Evolutionary conservation across 2,113 vertebrate species (phyloP), one percentile per base, ranked within the genome.

Genomic region (Mugil cephalus): DNA sequence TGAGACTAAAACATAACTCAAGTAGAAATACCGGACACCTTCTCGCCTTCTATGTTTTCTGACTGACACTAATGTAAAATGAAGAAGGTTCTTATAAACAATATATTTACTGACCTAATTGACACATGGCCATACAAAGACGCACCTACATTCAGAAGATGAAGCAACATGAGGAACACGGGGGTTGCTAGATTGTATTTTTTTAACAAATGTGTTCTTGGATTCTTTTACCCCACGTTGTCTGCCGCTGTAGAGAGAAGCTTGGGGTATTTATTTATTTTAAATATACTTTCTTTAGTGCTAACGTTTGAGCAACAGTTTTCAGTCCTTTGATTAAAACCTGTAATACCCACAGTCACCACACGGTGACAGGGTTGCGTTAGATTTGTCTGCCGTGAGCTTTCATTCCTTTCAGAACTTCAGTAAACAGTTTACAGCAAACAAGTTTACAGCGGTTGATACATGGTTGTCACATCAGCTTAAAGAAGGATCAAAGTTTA

Each of bases 341-440:
- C 6, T 87, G 62, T 10, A 61, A 21, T 81, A 8, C 61, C 55
- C 18, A n/a, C 4, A 62, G n/a, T 40, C 2, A 56, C 83, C 87
- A 87, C 84, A 53, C 34, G 79, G 40, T 54, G 84, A 73, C 24
- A 78, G 56, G 67, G 17, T 65, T 65, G 72, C n/a, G 35, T 36
- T 54, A 58, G 30, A 54, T 50, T 67, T 2, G 8, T 13, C 18
- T 18, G 9, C 11, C 2, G 19, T 19, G 14, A 38, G 11, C 43
- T 63, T 50, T 56, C 17, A 6, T 38, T 66, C 39, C 18, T 18
- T 10, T 10, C 6, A 40, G 14, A 47, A 17, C 38, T 48, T 64
- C 60, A 30, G 15, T 17, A 15, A 62, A 63, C 24, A 30, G 24
- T 30, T 30, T 30, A 30, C 24, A 30, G 24, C 24, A 30, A 30